phyloP scores from a whole-genome alignment of 2,113 vertebrate species.

The Epinephelus moara region DNA sequence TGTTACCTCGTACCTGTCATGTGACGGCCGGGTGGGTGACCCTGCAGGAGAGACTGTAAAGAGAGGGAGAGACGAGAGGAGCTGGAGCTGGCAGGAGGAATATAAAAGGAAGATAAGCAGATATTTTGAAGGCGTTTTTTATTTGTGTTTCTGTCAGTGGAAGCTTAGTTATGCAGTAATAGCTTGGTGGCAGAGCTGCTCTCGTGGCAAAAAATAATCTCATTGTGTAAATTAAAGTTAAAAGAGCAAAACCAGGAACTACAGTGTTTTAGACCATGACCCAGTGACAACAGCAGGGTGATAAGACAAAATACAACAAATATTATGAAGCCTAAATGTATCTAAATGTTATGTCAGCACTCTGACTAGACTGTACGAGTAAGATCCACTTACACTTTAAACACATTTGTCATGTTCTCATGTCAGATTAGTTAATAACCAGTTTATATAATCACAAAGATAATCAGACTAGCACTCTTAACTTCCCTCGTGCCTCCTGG shows the following conservation, averaged over 20 bases:
- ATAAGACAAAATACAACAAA: background rate
- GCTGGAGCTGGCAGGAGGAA: background rate
- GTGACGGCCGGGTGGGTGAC: background rate
- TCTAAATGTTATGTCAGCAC: no score
- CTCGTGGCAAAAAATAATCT: background rate
- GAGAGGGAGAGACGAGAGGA: no score
- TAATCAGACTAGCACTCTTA: no score
- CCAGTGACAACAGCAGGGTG: background rate
- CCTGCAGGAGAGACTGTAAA: no score
- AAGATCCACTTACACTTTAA: no score
- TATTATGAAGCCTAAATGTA: background rate
- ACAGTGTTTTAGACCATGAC: no score
- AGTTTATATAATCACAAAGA: no score
- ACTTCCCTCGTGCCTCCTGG: no score
- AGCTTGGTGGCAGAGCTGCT: background rate
- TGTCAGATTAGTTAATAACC: no score
- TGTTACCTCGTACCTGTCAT: constrained; percentile 2
- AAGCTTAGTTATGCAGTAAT: background rate
- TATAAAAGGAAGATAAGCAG: background rate
- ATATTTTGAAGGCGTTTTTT: background rate
- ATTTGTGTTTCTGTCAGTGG: background rate
- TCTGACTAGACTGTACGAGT: no score
- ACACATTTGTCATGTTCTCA: no score
- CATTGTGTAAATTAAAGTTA: background rate
- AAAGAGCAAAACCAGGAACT: background rate